Conservation (phyloP, 30 jellyfish, hydroid and myxozoan genomes). For the Catostylus mosaicus region DNA sequence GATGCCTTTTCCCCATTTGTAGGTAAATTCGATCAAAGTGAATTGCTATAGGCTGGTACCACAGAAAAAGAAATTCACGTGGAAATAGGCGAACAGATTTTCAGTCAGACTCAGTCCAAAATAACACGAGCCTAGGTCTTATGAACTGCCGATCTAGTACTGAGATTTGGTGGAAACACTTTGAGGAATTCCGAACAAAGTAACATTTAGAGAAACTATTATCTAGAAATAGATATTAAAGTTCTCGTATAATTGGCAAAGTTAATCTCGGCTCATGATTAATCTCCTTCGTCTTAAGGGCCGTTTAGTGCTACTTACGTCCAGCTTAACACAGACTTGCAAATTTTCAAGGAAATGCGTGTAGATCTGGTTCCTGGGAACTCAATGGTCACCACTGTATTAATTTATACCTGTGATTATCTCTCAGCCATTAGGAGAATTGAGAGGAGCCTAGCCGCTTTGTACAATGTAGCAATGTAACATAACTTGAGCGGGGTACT, state of each 20-base stretch:
- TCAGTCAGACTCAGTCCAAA: too few relatives aligned
- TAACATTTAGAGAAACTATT: neutral
- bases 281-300: conserved; percentile 7
- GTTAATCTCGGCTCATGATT: conserved; percentile 1
- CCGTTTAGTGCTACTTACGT: conserved; percentile 1
- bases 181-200: conserved; percentile 19
- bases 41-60: too few relatives aligned
- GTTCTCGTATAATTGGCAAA: conserved; percentile 5
- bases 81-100: too few relatives aligned
- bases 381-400: neutral
- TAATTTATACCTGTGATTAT: neutral
- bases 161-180: neutral
- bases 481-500: neutral
- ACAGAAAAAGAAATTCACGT: too few relatives aligned
- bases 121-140: too few relatives aligned
- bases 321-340: conserved; percentile 16
- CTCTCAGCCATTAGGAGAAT: neutral
- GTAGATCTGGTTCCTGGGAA: neutral
- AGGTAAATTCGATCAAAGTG: too few relatives aligned
- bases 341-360: conserved; percentile 8
- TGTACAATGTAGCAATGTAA: neutral
- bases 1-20: too few relatives aligned
- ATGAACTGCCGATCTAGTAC: conserved; percentile 13
- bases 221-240: neutral
- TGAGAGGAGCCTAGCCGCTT: neutral